phyloP scores from a whole-genome alignment of 2,113 vertebrate species.

The Pterocles gutturalis region DNA sequence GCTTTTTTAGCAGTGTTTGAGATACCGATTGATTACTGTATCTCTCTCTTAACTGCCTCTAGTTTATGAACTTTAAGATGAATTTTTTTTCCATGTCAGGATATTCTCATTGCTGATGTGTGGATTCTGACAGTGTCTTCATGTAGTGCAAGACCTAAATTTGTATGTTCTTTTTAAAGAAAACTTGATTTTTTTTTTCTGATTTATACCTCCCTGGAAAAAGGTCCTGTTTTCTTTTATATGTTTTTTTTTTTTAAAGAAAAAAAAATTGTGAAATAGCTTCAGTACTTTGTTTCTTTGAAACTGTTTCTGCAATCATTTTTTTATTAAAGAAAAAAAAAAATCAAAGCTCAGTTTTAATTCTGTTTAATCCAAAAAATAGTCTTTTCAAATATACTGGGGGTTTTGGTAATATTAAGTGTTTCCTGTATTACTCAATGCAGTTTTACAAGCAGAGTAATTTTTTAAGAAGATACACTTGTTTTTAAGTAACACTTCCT shows the following conservation, averaged over 20 bases:
- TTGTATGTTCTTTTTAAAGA: constrained; percentile 14
- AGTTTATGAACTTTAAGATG: neutral
- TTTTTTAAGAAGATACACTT: too few species aligned
- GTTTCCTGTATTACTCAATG: too few species aligned
- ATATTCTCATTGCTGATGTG: neutral
- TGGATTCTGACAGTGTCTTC: neutral
- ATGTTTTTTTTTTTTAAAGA: constrained; percentile 10
- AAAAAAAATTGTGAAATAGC: neutral
- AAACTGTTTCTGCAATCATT: neutral
- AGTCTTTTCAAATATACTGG: too few species aligned
- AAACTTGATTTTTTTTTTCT: neutral
- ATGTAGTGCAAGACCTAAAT: neutral
- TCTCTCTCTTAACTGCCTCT: neutral
- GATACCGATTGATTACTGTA: neutral
- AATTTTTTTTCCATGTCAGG: neutral
- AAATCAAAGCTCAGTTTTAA: too few species aligned
- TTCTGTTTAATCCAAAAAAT: too few species aligned
- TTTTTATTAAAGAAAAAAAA: neutral
- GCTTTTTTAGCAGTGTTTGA: neutral
- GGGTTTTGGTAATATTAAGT: too few species aligned
- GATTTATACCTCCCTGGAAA: neutral
- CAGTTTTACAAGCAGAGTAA: too few species aligned
- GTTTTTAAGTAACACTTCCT: too few species aligned
- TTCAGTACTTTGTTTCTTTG: neutral
- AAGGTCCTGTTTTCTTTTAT: constrained; percentile 33